These are phyloP conservation scores for Notechis scutatus DNA, from an alignment of 2,113 vertebrate genomes.

Conservation along the genomic window DNA sequence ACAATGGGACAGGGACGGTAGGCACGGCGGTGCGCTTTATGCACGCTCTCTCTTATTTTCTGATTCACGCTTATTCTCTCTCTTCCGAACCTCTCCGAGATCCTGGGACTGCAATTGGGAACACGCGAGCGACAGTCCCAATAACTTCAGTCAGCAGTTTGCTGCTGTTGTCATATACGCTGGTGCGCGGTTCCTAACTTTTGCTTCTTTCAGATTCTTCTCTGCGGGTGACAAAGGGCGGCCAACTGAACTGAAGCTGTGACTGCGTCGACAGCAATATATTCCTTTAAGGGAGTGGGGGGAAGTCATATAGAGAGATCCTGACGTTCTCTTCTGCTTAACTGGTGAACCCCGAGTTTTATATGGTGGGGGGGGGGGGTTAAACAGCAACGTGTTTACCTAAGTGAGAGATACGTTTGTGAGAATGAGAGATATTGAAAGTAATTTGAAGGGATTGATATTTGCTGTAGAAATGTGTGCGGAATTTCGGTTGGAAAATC, in stretches of 20 bases:
- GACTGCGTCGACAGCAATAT: not conserved
- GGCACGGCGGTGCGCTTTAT: no score
- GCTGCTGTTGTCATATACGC: not conserved
- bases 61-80: no score
- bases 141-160: not conserved
- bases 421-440: not conserved
- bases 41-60: no score
- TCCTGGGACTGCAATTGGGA: not conserved
- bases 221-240: not conserved
- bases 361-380: fast-evolving
- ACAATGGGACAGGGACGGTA: no score
- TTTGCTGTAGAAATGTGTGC: not conserved
- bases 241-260: not conserved
- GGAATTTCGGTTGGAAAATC: not conserved
- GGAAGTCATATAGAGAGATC: not conserved
- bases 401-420: not conserved
- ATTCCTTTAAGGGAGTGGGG: not conserved
- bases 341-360: not conserved
- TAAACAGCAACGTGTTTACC: not conserved
- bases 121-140: not conserved
- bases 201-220: not conserved
- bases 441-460: not conserved
- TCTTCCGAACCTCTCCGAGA: not conserved
- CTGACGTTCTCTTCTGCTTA: not conserved
- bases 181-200: not conserved